Base-by-base conservation (phyloP, 1,140 invertebrate genomes). In the Drosophila azteca region DNA sequence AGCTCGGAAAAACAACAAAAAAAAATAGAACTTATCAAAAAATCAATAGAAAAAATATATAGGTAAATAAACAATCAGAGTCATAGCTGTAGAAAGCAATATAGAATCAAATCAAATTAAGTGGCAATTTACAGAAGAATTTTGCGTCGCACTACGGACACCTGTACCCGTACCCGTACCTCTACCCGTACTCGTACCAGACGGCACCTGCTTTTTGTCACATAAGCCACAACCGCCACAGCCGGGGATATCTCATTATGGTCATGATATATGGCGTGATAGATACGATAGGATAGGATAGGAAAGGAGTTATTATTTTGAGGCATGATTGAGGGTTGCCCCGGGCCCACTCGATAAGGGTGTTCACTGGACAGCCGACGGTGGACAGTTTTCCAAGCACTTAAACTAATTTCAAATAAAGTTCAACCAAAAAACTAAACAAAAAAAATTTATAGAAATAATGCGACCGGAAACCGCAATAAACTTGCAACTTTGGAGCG, bases 401-500 rank as follows among this genome's bases (percentile, higher is more conserved):
- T 35, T 39, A 41, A 57, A 54, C 48, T 73, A 68, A 77, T 76
- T 70, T 61, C 55, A 70, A 65, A 61, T 57, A 61, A 61, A 64
- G 60, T 57, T 77, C 17, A 59, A 59, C 61, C 55, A 61, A 49
- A 48, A 41, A 57, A n/a, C n/a, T n/a, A n/a, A 44, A 39, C 44
- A 48, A 41, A 57, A 20, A 0, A 20, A 57, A 44, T 39, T 43
- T 11, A 29, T 2, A 44, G 35, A 13, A 29, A 50, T 41, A 72
- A 76, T 62, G 58, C 48, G 61, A 70, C 75, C 75, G 75, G 75
- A 78, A 78, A 61, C 71, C 57, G 55, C 75, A 60, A 70, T 35
- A 51, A 20, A 39, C 11, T 39, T 60, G 35, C 59, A 50, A 61
- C 59, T 50, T 35, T 46, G 50, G 45, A 73, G 69, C 74, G 74